phyloP scores from a whole-genome alignment of 1,140 invertebrate species.

The Heliconius nattereri region DNA sequence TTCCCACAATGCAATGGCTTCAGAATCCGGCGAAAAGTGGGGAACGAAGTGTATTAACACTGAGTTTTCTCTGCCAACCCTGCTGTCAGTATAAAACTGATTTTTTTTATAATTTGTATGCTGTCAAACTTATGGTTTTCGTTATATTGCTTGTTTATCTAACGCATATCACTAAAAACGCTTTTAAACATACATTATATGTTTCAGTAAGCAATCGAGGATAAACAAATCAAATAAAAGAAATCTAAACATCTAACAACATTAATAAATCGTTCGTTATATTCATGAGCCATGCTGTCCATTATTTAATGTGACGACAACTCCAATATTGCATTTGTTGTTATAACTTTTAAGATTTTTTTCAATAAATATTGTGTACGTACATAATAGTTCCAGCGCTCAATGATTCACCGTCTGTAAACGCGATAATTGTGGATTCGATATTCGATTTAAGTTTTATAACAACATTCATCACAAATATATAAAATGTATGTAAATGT shows the following conservation, averaged over 20 bases:
- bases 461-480: not conserved
- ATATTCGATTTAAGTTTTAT: too few species aligned
- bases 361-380: too few species aligned
- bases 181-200: not conserved
- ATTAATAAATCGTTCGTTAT: not conserved
- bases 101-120: not conserved
- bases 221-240: not conserved
- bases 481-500: not conserved
- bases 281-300: not conserved
- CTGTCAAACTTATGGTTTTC: not conserved
- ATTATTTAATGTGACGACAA: constrained; percentile 2
- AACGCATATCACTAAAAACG: not conserved
- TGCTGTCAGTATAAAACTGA: too few species aligned
- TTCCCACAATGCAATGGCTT: too few species aligned
- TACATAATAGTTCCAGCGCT: too few species aligned
- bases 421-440: too few species aligned
- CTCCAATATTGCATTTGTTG: not conserved
- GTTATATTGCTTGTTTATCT: not conserved
- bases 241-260: not conserved
- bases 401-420: too few species aligned
- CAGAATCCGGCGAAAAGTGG: too few species aligned
- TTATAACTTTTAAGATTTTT: too few species aligned
- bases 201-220: not conserved
- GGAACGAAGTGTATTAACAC: too few species aligned
- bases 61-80: too few species aligned